phyloP scores from a whole-genome alignment of 2,113 vertebrate genomes.

The Chlorocebus sabaeus region DNA sequence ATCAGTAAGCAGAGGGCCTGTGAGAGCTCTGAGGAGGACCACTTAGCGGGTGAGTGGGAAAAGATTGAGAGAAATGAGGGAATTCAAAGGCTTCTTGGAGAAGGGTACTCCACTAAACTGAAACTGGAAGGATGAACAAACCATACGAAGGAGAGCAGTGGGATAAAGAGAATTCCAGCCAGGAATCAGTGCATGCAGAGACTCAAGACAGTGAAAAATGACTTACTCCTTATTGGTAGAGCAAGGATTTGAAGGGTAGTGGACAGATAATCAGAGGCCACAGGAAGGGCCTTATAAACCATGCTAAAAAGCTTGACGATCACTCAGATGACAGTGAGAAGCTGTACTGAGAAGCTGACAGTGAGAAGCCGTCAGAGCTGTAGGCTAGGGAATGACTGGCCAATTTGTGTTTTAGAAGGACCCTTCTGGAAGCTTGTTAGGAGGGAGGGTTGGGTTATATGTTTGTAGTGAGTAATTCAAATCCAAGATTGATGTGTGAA shows the following conservation, averaged over 20 bases:
- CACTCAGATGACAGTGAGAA: background rate
- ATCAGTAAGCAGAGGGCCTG: background rate
- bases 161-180: background rate
- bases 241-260: background rate
- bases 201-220: background rate
- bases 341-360: background rate
- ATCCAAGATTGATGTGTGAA: background rate
- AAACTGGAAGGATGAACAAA: background rate
- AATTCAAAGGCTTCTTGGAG: background rate
- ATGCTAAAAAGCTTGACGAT: background rate
- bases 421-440: background rate
- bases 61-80: background rate
- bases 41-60: background rate
- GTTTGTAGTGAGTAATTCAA: constrained; percentile 3
- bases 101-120: background rate
- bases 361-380: background rate
- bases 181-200: background rate
- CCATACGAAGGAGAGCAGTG: background rate
- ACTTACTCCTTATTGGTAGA: background rate
- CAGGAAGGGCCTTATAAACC: background rate
- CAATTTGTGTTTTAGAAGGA: background rate
- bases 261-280: background rate
- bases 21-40: background rate
- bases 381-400: background rate
- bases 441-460: background rate